A percentile compares a stretch with the other conserved stretches of the same genome.
Conservation (phyloP, 2,888 invertebrate species). For the Sclerodermus sp. region DNA sequence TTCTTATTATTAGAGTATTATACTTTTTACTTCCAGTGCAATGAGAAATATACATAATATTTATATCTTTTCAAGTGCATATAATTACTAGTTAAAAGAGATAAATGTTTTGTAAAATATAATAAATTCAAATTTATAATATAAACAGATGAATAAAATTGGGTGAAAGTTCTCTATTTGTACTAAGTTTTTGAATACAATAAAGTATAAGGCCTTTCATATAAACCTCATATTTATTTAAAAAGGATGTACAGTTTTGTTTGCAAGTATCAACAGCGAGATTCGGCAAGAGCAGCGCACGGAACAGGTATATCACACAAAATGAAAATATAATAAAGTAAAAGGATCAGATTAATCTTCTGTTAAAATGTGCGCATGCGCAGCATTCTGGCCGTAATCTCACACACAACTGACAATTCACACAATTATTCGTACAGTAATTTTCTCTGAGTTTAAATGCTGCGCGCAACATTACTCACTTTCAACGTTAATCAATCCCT, state of each 20-base stretch:
- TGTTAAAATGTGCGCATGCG: constrained; percentile 8
- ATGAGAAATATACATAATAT: too few relatives aligned
- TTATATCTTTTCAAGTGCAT: too few relatives aligned
- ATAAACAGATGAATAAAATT: too few relatives aligned
- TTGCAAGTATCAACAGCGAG: constrained; percentile 56
- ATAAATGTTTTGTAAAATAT: too few relatives aligned
- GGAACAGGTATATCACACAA: constrained; percentile 55
- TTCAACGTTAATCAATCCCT: too few relatives aligned
- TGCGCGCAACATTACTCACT: too few relatives aligned
- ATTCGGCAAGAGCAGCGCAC: constrained; percentile 55
- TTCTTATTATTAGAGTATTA: too few relatives aligned
- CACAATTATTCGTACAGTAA: neutral
- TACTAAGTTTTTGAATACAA: neutral
- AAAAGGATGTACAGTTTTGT: constrained; percentile 57
- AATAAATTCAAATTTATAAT: too few relatives aligned
- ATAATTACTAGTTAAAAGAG: too few relatives aligned
- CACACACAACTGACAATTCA: constrained; percentile 16
- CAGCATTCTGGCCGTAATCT: constrained; percentile 24
- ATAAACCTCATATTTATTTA: constrained; percentile 58
- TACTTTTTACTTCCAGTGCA: too few relatives aligned
- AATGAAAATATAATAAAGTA: constrained; percentile 29
- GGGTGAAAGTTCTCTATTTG: too few relatives aligned
- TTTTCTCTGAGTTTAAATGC: too few relatives aligned
- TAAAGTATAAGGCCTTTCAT: constrained; percentile 27
- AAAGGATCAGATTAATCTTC: constrained; percentile 7